Evolutionary conservation across 1,140 invertebrate genomes (phyloP).

Genomic region (Nixonia krombeini): DNA sequence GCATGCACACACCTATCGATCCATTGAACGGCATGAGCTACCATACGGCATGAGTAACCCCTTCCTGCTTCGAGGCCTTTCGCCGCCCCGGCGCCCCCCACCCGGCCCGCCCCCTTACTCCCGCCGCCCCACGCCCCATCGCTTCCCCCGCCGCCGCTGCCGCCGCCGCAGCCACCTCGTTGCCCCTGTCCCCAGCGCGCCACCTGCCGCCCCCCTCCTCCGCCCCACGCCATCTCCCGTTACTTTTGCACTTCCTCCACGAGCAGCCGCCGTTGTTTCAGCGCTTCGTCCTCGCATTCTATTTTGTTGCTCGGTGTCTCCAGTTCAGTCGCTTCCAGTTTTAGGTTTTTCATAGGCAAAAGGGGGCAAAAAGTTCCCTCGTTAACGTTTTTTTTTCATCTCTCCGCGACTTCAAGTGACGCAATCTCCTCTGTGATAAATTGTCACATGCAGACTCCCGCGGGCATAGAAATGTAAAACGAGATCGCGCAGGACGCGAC

Average conservation of each 20-base stretch:
- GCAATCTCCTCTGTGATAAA: constrained; percentile 3
- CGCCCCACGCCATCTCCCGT: constrained; percentile 42
- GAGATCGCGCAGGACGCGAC: constrained; percentile 8
- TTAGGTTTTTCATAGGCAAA: constrained; percentile 10
- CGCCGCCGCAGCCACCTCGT: constrained; percentile 2
- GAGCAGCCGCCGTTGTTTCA: constrained; percentile 24
- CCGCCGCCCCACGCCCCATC: no score
- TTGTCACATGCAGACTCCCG: not conserved
- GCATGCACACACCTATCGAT: constrained; percentile 32
- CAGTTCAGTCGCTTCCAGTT: constrained; percentile 32
- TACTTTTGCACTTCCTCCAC: constrained; percentile 34
- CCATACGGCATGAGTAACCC: constrained; percentile 23
- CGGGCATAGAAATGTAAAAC: constrained; percentile 3
- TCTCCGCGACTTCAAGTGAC: not conserved
- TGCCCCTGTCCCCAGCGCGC: constrained; percentile 3
- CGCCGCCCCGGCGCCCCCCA: not conserved
- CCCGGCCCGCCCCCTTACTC: constrained; percentile 6
- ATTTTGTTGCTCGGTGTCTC: constrained; percentile 42
- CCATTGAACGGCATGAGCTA: constrained; percentile 31
- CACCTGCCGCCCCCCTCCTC: constrained; percentile 9
- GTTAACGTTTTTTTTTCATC: constrained; percentile 18
- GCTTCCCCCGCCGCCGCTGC: no score
- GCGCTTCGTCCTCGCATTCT: constrained; percentile 42
- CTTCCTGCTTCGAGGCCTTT: not conserved
- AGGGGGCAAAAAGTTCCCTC: constrained; percentile 18